Base-by-base conservation (phyloP, 2,888 invertebrate species). In the Hirtodrosophila histrioides region DNA sequence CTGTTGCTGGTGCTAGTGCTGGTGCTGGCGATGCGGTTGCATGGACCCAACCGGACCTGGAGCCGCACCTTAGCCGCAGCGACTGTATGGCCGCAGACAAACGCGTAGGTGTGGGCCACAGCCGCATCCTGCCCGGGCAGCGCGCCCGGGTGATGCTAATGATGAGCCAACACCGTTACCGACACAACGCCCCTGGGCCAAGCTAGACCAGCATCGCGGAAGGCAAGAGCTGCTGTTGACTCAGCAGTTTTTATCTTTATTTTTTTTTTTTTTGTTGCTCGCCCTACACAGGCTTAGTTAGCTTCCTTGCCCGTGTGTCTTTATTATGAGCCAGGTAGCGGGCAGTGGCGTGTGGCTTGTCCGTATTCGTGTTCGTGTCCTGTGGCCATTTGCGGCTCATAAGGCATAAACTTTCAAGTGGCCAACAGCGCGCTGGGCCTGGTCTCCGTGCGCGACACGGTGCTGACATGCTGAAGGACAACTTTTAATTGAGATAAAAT, bases 401-500 rank as follows among this genome's bases (percentile, higher is more conserved):
- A 84, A 88, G 88, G 84, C 84, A 84, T 84, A 84, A 88, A 84
- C 75, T 84, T 84, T 84, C 84, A 86, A 84, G 84, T 84, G 88
- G 88, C 84, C 73, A 83, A 63, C 67, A 70, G 78, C 68, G 82
- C 55, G 44, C 41, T 12, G 69, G 55, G 35, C 37, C 56, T 61
- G 35, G 41, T 29, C 39, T n/a, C 23, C 40, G 27, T 49, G 43
- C 45, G 31, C 44, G 40, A 40, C 45, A 53, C 61, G 56, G 36
- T 55, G 86, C 69, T 88, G 86, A 84, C 88, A 76, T 70, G 78
- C 78, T 84, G 85, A 85, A 85, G 85, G 88, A 85, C 85, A 85
- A 85, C 69, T 85, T 85, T 85, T 86, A 88, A 85, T 85, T 85
- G 85, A 85, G 85, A 85, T 88, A 85, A 85, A 85, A 85, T 85